These are phyloP conservation scores for Gymnoscopelus microlampas DNA, from an alignment of 2,797 vertebrate genomes.

Conservation along the genomic window DNA sequence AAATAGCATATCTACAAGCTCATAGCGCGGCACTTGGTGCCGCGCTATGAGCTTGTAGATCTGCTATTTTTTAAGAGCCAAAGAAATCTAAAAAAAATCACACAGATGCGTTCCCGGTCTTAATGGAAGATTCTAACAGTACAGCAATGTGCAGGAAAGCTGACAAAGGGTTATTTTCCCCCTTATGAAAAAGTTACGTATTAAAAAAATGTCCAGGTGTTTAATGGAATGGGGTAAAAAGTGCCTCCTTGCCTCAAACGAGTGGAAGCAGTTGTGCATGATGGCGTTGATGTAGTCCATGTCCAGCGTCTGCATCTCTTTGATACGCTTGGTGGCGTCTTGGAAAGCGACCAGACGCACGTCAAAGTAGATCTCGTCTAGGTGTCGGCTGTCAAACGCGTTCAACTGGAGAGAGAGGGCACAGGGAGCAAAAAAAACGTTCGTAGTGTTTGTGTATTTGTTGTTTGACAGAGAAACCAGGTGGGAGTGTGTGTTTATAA, in stretches of 20 bases:
- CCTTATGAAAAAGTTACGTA: not conserved
- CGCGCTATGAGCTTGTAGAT: too few relatives aligned
- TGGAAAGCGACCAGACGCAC: constrained; percentile 91
- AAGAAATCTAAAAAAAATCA: too few relatives aligned
- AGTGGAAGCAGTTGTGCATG: constrained; percentile 95
- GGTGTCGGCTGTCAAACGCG: constrained; percentile 91
- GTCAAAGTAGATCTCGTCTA: constrained; percentile 95
- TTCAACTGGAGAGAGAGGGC: constrained; percentile 83
- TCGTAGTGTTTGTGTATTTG: not conserved
- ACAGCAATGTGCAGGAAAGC: too few relatives aligned
- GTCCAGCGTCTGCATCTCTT: constrained; percentile 89
- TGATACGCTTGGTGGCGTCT: constrained; percentile 79
- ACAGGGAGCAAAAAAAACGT: not conserved
- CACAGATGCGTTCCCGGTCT: too few relatives aligned
- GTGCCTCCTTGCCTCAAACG: constrained; percentile 85
- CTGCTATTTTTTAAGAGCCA: too few relatives aligned
- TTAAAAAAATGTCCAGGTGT: not conserved
- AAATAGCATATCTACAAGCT: too few relatives aligned
- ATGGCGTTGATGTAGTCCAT: constrained; percentile 84
- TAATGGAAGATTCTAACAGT: too few relatives aligned
- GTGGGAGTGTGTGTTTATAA: not conserved
- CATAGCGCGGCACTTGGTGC: too few relatives aligned
- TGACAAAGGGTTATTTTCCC: too few relatives aligned
- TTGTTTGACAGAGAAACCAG: not conserved
- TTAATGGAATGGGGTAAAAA: not conserved